phyloP scores from a whole-genome alignment of 1,140 invertebrate species.

The Achroia grisella region DNA sequence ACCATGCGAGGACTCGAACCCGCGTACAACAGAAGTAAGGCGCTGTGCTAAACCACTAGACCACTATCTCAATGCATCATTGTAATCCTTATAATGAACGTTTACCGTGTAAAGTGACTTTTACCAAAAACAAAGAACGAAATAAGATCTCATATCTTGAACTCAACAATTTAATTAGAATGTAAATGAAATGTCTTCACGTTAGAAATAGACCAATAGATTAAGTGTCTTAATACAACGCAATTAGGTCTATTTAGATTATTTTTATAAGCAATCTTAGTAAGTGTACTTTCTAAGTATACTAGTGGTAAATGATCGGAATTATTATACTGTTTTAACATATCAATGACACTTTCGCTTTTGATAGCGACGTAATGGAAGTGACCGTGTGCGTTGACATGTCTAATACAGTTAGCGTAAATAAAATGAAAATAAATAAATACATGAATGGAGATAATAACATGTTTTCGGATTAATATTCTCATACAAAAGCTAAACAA shows the following conservation, averaged over 20 bases:
- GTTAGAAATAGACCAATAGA: neutral
- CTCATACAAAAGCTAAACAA: neutral
- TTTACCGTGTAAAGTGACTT: too few relatives aligned
- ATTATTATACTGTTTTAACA: constrained; percentile 32
- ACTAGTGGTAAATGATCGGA: neutral
- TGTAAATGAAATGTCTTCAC: neutral
- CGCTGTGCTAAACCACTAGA: too few relatives aligned
- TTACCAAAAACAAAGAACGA: too few relatives aligned
- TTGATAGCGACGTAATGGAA: constrained; percentile 22
- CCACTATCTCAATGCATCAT: too few relatives aligned
- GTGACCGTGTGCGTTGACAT: neutral
- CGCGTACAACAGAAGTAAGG: too few relatives aligned
- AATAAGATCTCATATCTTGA: neutral
- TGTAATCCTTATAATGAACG: too few relatives aligned
- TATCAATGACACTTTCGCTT: constrained; percentile 63
- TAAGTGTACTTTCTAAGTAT: neutral
- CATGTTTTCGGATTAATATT: neutral
- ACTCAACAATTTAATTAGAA: neutral
- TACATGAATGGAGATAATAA: neutral
- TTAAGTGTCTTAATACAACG: neutral
- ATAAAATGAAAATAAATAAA: neutral
- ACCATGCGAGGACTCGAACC: too few relatives aligned
- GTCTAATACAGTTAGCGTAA: neutral
- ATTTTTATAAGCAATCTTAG: neutral
- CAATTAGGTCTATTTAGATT: neutral